Conservation (phyloP, 2,113 vertebrate genomes). For the Lasiurus cinereus region DNA sequence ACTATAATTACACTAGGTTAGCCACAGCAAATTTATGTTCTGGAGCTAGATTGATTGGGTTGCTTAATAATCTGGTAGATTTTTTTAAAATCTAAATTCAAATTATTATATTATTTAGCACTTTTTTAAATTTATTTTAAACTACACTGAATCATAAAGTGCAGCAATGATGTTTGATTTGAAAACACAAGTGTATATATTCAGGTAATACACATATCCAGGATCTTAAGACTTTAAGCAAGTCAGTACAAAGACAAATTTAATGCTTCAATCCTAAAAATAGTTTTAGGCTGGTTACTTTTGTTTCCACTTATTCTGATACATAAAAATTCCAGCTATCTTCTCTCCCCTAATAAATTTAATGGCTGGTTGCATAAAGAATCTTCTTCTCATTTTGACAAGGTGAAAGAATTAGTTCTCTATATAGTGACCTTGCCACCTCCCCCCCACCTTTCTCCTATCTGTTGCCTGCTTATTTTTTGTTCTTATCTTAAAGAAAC, state of each 20-base stretch:
- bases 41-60: not conserved
- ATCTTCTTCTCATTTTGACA: slow-evolving; percentile 23
- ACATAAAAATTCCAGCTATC: not conserved
- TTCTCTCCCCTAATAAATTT: not conserved
- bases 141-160: not conserved
- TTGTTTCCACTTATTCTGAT: not conserved
- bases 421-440: not conserved
- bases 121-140: slow-evolving; percentile 18
- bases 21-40: not conserved
- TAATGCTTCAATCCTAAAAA: not conserved
- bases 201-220: not conserved
- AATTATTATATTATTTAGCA: not conserved
- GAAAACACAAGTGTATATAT: not conserved
- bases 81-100: not conserved
- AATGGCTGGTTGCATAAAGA: not conserved
- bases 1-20: slow-evolving; percentile 4
- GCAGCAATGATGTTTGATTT: not conserved
- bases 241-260: not conserved
- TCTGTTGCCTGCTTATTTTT: slow-evolving; percentile 45
- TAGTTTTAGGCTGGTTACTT: not conserved
- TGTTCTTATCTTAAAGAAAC: slow-evolving; percentile 23
- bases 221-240: not conserved
- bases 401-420: slow-evolving; percentile 38
- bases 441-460: not conserved
- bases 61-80: slow-evolving; percentile 12